These are phyloP conservation scores for Cataglyphis hispanica DNA, from an alignment of 1,140 invertebrate genomes.

Conservation along the genomic window DNA sequence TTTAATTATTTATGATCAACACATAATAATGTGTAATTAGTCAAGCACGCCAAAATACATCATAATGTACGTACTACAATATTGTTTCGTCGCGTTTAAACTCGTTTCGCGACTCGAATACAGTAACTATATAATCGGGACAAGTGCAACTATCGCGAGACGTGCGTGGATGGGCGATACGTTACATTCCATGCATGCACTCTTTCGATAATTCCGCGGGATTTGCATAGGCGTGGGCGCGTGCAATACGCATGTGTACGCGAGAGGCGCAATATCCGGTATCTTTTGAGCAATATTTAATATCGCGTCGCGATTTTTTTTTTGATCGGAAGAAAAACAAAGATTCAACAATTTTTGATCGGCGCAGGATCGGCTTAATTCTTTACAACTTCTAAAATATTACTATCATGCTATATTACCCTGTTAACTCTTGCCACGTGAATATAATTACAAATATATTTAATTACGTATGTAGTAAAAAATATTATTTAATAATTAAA, in stretches of 20 bases:
- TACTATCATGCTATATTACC: not conserved
- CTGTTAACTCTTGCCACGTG: no score
- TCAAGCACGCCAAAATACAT: conserved; percentile 5
- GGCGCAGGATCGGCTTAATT: not conserved
- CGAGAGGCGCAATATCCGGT: conserved; percentile 23
- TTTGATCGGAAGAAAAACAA: not conserved
- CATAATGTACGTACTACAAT: not conserved
- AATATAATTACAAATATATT: no score
- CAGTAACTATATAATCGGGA: conserved; percentile 41
- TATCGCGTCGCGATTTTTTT: not conserved
- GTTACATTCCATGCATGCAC: conserved; percentile 39
- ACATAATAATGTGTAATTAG: no score
- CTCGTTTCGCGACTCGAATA: not conserved
- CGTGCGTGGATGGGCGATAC: conserved; percentile 53
- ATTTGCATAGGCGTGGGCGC: conserved; percentile 54
- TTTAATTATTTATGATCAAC: not conserved
- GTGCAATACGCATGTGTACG: conserved; percentile 5
- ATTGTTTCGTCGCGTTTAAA: not conserved
- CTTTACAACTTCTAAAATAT: not conserved
- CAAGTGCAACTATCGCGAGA: conserved; percentile 54
- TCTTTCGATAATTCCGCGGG: conserved; percentile 62
- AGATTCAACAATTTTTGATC: not conserved
- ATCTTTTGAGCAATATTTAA: not conserved
- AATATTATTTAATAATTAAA: no score
- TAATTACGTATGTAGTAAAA: no score